A percentile compares a stretch with the other conserved stretches of the same genome.
phyloP scores from a whole-genome alignment of 2,888 invertebrate species.

The Trichopria drosophilae region DNA sequence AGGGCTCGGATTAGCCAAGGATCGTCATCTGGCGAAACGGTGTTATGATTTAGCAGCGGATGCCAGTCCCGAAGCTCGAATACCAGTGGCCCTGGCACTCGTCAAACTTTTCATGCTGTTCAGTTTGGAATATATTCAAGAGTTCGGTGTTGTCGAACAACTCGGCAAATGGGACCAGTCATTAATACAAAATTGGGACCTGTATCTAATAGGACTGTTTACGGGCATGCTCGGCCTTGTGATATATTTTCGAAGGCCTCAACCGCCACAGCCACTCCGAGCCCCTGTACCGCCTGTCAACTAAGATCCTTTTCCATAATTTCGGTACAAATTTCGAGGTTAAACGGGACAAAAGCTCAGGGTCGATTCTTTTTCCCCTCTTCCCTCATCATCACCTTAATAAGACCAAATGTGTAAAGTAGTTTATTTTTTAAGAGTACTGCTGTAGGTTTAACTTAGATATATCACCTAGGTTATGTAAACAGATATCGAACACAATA shows the following conservation, averaged over 20 bases:
- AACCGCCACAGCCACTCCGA: slow-evolving; percentile 41
- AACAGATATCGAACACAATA: too few relatives aligned
- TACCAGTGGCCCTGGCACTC: slow-evolving; percentile 90
- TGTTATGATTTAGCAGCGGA: slow-evolving; percentile 96
- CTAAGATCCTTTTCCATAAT: slow-evolving; percentile 37
- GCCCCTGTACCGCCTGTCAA: slow-evolving; percentile 46
- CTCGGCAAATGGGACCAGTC: slow-evolving; percentile 71
- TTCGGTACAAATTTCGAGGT: slow-evolving; percentile 13
- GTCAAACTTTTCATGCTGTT: slow-evolving; percentile 79
- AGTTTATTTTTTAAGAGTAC: slow-evolving; percentile 12
- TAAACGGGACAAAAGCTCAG: slow-evolving; percentile 29
- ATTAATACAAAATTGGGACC: slow-evolving; percentile 89
- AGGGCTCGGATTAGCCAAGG: slow-evolving; percentile 85
- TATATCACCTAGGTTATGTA: background rate
- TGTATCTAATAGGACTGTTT: slow-evolving; percentile 83
- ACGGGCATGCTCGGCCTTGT: slow-evolving; percentile 81
- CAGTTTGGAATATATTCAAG: slow-evolving; percentile 72
- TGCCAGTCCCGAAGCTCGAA: slow-evolving; percentile 87
- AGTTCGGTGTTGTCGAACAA: slow-evolving; percentile 62
- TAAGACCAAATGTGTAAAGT: too few relatives aligned
- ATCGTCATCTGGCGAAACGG: slow-evolving; percentile 95
- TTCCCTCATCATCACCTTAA: too few relatives aligned
- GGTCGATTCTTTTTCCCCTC: too few relatives aligned
- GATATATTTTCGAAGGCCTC: slow-evolving; percentile 73
- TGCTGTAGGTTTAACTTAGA: slow-evolving; percentile 1